Conservation (phyloP, 2,797 vertebrate species). For the Gallinago nigripennis region DNA sequence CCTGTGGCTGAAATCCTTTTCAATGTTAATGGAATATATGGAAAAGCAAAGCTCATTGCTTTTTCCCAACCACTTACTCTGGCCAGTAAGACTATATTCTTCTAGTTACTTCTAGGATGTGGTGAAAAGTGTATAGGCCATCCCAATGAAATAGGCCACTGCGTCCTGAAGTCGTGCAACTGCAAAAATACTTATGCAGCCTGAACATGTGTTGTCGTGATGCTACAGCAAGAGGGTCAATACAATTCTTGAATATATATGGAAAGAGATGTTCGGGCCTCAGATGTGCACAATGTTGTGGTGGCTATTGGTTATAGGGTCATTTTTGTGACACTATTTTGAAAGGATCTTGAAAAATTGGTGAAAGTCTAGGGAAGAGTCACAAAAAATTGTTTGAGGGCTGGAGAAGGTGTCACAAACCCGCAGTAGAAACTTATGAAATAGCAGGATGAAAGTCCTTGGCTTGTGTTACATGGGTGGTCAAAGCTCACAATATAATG, state of each 20-base stretch:
- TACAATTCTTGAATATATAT: neutral
- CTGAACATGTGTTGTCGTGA: neutral
- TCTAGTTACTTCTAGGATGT: neutral
- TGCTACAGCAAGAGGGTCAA: neutral
- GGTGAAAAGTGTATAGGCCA: neutral
- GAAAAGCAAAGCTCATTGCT: neutral
- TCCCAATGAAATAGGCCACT: neutral
- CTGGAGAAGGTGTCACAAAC: neutral
- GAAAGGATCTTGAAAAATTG: neutral
- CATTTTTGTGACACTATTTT: neutral
- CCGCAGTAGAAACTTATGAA: neutral
- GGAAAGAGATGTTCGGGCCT: neutral
- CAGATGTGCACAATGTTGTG: neutral
- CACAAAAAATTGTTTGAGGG: neutral
- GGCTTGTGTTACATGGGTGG: neutral
- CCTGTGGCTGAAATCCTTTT: neutral
- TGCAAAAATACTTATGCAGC: neutral
- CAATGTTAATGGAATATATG: neutral
- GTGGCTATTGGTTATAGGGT: neutral
- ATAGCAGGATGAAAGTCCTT: neutral
- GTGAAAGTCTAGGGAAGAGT: neutral
- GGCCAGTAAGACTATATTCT: neutral
- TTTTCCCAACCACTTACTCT: neutral
- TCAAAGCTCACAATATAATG: rapidly evolving
- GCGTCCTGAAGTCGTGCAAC: neutral